Percentiles rank a stretch among this genome's conserved stretches.
Evolutionary conservation across 2,113 vertebrate genomes (phyloP).

Genomic region (Cygnus buccinator): DNA sequence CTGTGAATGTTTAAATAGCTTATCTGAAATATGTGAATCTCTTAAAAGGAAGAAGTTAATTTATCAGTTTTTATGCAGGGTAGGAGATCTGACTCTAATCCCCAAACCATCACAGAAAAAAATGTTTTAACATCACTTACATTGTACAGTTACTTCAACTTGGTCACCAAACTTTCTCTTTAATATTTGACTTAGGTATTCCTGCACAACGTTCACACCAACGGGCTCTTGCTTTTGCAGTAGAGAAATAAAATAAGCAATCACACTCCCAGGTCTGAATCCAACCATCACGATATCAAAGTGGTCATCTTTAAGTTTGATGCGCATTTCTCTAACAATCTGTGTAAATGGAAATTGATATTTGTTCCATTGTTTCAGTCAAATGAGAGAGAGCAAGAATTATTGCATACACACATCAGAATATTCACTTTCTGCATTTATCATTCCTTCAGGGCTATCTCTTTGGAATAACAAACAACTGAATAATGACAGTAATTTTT

Average conservation of each 20-base stretch:
- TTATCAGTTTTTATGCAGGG: neutral
- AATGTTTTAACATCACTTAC: constrained; percentile 43
- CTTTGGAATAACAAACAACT: neutral
- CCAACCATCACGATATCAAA: neutral
- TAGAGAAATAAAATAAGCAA: constrained; percentile 27
- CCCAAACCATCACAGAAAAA: neutral
- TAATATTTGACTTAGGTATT: neutral
- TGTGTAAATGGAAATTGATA: constrained; percentile 19
- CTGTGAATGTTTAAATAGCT: neutral
- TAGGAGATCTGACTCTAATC: neutral
- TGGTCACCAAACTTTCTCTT: neutral
- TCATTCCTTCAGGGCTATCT: neutral
- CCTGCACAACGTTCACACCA: neutral
- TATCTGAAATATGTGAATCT: neutral
- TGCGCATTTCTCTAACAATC: constrained; percentile 40
- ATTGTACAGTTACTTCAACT: neutral
- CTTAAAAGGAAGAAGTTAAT: neutral
- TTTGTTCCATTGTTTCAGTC: neutral
- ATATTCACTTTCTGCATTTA: neutral
- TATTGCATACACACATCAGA: neutral
- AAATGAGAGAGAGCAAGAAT: neutral
- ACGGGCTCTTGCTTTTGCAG: neutral
- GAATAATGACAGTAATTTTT: neutral
- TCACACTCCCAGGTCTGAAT: constrained; percentile 52
- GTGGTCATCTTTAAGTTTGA: neutral